Evolutionary conservation across 2,797 vertebrate genomes (phyloP), one percentile per base, ranked within the genome.

Genomic region (Sebastes steindachneri): DNA sequence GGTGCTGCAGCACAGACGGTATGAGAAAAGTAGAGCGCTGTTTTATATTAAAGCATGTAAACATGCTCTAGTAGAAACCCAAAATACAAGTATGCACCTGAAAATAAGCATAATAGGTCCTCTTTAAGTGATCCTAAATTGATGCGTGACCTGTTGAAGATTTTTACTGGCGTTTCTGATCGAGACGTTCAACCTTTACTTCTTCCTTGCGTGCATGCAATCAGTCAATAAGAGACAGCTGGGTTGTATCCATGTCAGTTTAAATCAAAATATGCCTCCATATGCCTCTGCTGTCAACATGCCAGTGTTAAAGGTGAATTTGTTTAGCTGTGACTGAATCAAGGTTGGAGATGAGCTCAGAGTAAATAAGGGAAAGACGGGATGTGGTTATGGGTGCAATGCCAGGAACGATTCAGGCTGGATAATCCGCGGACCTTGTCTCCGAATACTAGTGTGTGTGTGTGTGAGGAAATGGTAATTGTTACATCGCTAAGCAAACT

Each of bases 381-480:
- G 25, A 66, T 53, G 55, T 35, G 41, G 7, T 59, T 59, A 29
- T 12, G 4, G n/a, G 17, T 71, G 29, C 15, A 45, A 28, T 17
- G 23, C n/a, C 33, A 23, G 63, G 67, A 73, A 15, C 9, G 37
- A 48, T 37, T 69, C 26, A 7, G 14, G 19, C 17, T 9, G 31
- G 60, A 68, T 79, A 57, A 77, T 83, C 65, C 11, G 3, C 21
- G 4, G 54, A 70, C 19, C 28, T 71, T 9, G 33, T 59, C 26
- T 37, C 41, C 29, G 2, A 51, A 73, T 65, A 26, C 6, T 17
- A 35, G n/a, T n/a, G n/a, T n/a, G 9, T 62, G 17, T 19, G 31
- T 15, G 31, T 15, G 25, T 37, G 53, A 75, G 19, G 33, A 68
- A 26, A 14, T 25, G 28, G 11, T 66, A 73, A 80, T 74, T 58